phyloP scores from a whole-genome alignment of 2,888 invertebrate genomes.

The Agrypnus murinus region DNA sequence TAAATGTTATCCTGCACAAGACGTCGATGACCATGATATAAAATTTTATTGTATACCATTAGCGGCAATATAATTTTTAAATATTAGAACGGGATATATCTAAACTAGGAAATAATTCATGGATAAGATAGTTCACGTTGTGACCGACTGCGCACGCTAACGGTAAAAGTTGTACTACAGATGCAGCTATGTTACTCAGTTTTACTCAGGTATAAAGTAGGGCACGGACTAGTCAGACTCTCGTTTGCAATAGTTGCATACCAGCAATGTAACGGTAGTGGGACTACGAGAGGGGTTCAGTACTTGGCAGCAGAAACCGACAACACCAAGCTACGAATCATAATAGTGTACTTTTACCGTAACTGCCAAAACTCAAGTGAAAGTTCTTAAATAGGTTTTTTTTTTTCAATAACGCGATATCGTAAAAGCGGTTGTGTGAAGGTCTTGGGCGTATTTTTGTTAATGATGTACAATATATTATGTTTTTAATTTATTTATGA shows the following conservation, averaged over 20 bases:
- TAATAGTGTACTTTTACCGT: slow-evolving; percentile 34
- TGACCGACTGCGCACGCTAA: slow-evolving; percentile 67
- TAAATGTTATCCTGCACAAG: too few species aligned
- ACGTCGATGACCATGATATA: too few species aligned
- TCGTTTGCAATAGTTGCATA: slow-evolving; percentile 62
- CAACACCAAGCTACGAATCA: slow-evolving; percentile 39
- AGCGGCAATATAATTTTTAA: too few species aligned
- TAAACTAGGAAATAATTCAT: slow-evolving; percentile 29
- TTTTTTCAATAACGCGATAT: slow-evolving; percentile 20
- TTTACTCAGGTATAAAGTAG: slow-evolving; percentile 71
- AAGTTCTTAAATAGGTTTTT: slow-evolving; percentile 43
- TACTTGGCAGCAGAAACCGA: slow-evolving; percentile 46
- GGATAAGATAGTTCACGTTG: slow-evolving; percentile 46
- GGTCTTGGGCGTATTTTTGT: slow-evolving; percentile 12
- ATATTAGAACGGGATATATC: neutral
- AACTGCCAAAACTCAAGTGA: slow-evolving; percentile 46
- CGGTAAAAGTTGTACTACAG: slow-evolving; percentile 72
- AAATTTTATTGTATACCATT: too few species aligned
- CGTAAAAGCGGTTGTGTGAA: slow-evolving; percentile 6
- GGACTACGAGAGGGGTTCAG: slow-evolving; percentile 49
- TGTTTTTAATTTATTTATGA: neutral
- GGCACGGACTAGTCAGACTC: slow-evolving; percentile 68
- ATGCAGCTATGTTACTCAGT: slow-evolving; percentile 67
- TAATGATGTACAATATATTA: neutral
- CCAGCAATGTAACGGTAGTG: slow-evolving; percentile 57